Base-by-base conservation (phyloP, 2,797 vertebrate genomes). In the Oreortyx pictus region DNA sequence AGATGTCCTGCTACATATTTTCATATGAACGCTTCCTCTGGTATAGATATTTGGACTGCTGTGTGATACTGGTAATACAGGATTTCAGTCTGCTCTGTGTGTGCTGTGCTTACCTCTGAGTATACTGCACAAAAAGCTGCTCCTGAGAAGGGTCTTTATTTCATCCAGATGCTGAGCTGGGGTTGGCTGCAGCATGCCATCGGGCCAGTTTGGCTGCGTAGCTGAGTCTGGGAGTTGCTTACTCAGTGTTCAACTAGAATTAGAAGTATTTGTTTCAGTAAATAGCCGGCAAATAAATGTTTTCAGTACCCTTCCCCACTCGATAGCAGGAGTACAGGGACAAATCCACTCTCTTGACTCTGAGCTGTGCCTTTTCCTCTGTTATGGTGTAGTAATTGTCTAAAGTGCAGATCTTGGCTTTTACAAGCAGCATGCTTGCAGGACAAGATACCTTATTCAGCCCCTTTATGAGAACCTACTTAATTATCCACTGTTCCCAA, bases 131-230 rank as follows among this genome's bases (percentile, higher is more conserved):
- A 74, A 92, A 97, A 96, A 97, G 87, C 88, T 97, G 96, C 84
- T 97, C 77, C 89, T 95, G 75, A 82, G 93, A 93, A 95, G 93
- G 79, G 89, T 95, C 71, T 93, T 97, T 97, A 97, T 78, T 96
- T 95, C 97, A 96, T 82, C 97, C 97, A 79, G 96, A 97, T 20
- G 61, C 96, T 94, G 96, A 92, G 90, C 93, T 95, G 93, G 96
- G 85, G 77, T 92, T 95, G 96, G 95, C 95, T 97, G 97, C 97
- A 90, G 96, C 97, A 96, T 97, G 97, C 97, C 97, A 98, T 97
- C 94, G 49, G 96, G 96, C 88, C 95, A 91, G 85, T 44, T 85
- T 89, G 94, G 82, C 90, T 93, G 89, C 80, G 70, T 68, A n/a
- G 89, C 79, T 77, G 95, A 50, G 74, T 82, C 91, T 94, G 86